Evolutionary conservation across 2,797 vertebrate species (phyloP), one percentile per base, ranked within the genome.

Genomic region (Acanthurus tractus): DNA sequence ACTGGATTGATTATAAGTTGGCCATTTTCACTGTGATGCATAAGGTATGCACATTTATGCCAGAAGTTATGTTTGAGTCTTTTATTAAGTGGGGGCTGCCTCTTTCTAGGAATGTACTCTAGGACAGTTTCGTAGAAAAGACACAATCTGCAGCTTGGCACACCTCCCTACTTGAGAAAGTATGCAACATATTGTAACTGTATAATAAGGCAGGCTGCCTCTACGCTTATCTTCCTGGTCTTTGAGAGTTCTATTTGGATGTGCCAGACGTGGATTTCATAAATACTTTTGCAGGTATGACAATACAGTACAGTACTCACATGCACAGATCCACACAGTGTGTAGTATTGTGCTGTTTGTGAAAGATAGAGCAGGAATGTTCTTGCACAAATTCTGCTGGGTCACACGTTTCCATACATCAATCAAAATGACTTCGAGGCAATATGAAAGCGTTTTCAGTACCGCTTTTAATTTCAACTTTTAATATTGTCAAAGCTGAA

Each of bases 161-260:
- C 70, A 88, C 84, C 81, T 87, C 80, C 79, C 71, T 45, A 42
- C 62, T 74, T 8, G 14, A 83, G 85, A 87, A 86, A 59, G 63
- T 73, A 82, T 85, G 78, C 67, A 59, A 5, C 15, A 18, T 65
- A 79, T 65, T 84, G 78, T 70, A 91, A 90, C 69, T 57, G 56
- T 79, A 69, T 76, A 70, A 67, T 76, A 29, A 22, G 42, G 20
- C 59, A 42, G 77, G 50, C 49, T 76, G 14, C 58, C n/a, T 42
- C 8, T 3, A 56, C 40, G 34, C 57, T 50, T 36, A 52, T 83
- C 80, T 1, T 40, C 34, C 23, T 8, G 15, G 50, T 15, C 14
- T 63, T 63, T 78, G 68, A 65, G 63, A 54, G 63, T 70, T 81
- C 70, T 73, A 73, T 62, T 67, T 74, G 49, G 4, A 48, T 1